Percentiles rank a stretch among this genome's conserved stretches.
phyloP scores from a whole-genome alignment of 2,797 vertebrate genomes.

The Phoxinus dragarum region DNA sequence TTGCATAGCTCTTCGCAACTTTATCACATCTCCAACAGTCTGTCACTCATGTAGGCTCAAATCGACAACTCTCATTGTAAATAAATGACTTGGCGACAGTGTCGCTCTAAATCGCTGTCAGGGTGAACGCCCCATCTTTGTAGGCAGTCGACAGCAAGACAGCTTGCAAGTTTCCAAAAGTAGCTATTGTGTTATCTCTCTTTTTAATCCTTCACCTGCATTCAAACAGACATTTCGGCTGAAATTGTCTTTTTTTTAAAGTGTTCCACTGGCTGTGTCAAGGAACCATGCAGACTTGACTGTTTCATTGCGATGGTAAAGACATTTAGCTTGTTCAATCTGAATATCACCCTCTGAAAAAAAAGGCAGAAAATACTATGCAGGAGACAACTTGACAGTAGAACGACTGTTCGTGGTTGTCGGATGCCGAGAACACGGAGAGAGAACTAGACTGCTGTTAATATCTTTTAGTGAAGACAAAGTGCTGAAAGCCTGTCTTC shows the following conservation, averaged over 20 bases:
- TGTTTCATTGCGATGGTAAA: not conserved
- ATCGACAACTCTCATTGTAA: not conserved
- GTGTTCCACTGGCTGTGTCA: not conserved
- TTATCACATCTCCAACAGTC: not conserved
- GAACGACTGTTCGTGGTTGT: constrained; percentile 54
- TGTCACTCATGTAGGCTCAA: not conserved
- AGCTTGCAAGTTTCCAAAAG: not conserved
- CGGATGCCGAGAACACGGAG: constrained; percentile 30
- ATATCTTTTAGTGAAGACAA: constrained; percentile 54
- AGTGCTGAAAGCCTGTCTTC: constrained; percentile 64
- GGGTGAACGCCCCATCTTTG: not conserved
- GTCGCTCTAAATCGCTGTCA: not conserved
- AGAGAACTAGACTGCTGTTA: constrained; percentile 54
- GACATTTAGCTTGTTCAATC: constrained; percentile 19
- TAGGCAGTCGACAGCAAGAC: not conserved
- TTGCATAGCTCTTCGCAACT: not conserved
- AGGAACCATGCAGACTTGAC: constrained; percentile 1
- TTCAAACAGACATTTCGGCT: constrained; percentile 14
- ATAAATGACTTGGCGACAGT: not conserved
- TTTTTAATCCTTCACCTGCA: constrained; percentile 21
- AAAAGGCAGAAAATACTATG: constrained; percentile 8
- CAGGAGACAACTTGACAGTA: constrained; percentile 47
- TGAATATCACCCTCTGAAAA: constrained; percentile 2
- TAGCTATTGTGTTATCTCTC: not conserved
- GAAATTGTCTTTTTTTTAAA: constrained; percentile 6